Base-by-base conservation (phyloP, 1,140 invertebrate species). In the Neodiprion virginianus region DNA sequence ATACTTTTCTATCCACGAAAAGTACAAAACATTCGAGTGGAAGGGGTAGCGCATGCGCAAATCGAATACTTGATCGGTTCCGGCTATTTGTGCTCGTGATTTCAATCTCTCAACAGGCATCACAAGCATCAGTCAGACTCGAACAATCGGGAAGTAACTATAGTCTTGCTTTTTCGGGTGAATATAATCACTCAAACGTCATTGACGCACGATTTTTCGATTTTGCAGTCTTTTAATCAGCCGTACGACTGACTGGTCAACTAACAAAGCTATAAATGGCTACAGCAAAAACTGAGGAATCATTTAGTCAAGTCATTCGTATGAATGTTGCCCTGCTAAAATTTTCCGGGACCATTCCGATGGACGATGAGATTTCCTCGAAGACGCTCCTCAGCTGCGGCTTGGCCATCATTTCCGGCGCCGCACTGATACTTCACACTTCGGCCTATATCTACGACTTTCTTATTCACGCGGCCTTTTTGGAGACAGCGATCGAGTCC, bases 311-410 rank as follows among this genome's bases (percentile, higher is more conserved):
- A 9, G 74, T 71, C 23, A 77, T 81, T 53, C 72, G 74, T 40
- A 70, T 81, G 21, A 83, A 83, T 61, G 7, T 71, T 4, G 69
- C 72, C 10, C 67, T 81, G 4, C 14, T 83, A 12, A 78, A 75
- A 69, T n/a, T 79, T 5, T 76, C 67, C 48, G 82, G 81, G 1
- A 69, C 82, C 47, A 66, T 82, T 48, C 69, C 77, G 17, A 50
- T 68, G 1, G 8, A 23, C 23, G 48, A 48, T 28, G 50, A 10
- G 1, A 72, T 73, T 14, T 67, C 71, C 21, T 61, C n/a, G 53
- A 61, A 61, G 53, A 61, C 67, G n/a, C 67, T 14, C 17, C 4
- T 11, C 53, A 21, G 77, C 66, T 76, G 77, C 12, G 7, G 67
- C 12, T 68, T 81, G 4, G 73, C 77, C 0, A 7, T 48, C 0